Base-by-base conservation (phyloP, 2,888 invertebrate genomes). In the Chrysomela aeneicollis region DNA sequence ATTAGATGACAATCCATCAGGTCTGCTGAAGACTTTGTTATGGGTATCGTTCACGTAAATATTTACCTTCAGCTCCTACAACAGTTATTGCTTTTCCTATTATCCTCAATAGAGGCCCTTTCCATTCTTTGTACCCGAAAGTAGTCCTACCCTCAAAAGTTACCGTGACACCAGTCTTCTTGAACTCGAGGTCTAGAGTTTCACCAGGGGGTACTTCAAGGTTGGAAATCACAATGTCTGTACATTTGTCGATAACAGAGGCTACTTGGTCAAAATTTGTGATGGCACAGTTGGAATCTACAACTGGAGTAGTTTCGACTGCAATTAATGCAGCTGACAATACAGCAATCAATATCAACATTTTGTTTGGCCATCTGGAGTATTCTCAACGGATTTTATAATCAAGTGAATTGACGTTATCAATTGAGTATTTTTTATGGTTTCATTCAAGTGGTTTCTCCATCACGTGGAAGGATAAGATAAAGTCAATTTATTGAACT, bases 101-200 rank as follows among this genome's bases (percentile, higher is more conserved):
- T 26, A 64, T 46, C 18, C 32, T 12, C 4, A 64, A 18, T n/a
- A 64, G 15, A 10, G 64, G 64, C 12, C 64, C 64, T 10, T 18
- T 47, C 64, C 64, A 64, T 37, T 42, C n/a, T 15, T 52, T 32
- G 26, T 46, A 46, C 12, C 51, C 61, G 21, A 64, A 64, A 2
- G 57, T 57, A 15, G 49, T 52, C 37, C 42, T 61, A 6, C 64
- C 64, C 58, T 58, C 19, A 35, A 64, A 64, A 4, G 61, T 64
- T 1, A 64, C 21, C 0, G 22, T 18, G n/a, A 57, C 61, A 15
- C 64, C 64, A 2, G 59, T 22, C n/a, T 64, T 50, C 17, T 42
- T 46, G 21, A 61, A 53, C 4, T 53, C 12, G 4, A 64, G 52
- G 5, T 46, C 17, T 18, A 64, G 32, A 2, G 57, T 51, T 47